Percentiles rank a stretch among this genome's conserved stretches.
phyloP scores from a whole-genome alignment of 2,888 invertebrate genomes.

The Trachelus iudaicus region DNA sequence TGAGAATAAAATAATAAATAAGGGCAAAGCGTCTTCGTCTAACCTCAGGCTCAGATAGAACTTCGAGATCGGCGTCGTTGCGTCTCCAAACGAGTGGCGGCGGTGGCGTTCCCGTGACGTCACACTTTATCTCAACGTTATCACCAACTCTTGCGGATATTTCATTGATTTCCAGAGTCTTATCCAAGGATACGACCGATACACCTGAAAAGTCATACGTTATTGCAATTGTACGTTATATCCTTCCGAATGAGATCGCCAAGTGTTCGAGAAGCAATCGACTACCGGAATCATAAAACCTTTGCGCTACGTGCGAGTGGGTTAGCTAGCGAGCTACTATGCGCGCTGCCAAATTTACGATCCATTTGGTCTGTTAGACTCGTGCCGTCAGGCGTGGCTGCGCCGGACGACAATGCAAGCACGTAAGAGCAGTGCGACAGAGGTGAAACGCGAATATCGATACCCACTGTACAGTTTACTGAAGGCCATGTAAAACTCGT shows the following conservation, averaged over 20 bases:
- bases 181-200: conserved; percentile 78
- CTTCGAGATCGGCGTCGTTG: conserved; percentile 73
- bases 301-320: neutral
- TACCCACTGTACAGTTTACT: conserved; percentile 79
- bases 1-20: neutral
- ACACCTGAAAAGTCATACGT: conserved; percentile 68
- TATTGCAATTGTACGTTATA: neutral
- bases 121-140: conserved; percentile 83
- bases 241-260: neutral
- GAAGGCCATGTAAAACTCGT: conserved; percentile 81
- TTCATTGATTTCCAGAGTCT: conserved; percentile 77
- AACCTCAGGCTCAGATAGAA: conserved; percentile 71
- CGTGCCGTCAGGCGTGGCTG: neutral
- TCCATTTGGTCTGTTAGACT: neutral
- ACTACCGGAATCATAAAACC: neutral
- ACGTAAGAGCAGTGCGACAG: neutral
- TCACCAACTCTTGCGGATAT: conserved; percentile 79
- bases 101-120: conserved; percentile 77
- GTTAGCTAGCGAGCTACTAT: neutral
- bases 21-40: neutral
- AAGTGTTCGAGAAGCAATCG: too few species aligned
- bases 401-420: neutral
- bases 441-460: neutral
- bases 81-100: conserved; percentile 79
- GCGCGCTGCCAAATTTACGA: neutral